Percentiles rank a stretch among this genome's conserved stretches.
Evolutionary conservation across 2,113 vertebrate genomes (phyloP).

Genomic region (Zonotrichia leucophrys): DNA sequence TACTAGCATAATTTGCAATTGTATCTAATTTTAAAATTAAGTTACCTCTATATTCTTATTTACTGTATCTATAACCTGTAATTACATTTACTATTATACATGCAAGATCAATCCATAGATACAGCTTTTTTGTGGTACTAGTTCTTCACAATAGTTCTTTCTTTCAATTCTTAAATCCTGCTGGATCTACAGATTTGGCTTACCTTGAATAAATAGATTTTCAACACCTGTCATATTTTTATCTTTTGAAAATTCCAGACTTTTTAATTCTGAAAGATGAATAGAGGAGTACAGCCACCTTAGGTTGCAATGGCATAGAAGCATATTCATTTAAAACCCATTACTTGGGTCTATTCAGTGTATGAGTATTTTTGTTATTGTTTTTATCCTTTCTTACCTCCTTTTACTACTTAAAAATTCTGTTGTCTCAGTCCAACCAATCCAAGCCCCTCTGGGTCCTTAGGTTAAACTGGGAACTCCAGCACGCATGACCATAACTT

Average conservation of each 20-base stretch:
- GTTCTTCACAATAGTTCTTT: neutral
- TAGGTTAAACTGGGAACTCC: neutral
- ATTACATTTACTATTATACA: neutral
- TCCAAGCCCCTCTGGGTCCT: neutral
- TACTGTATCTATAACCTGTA: neutral
- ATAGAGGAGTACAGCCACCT: neutral
- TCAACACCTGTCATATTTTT: neutral
- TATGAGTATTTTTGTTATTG: neutral
- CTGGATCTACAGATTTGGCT: neutral
- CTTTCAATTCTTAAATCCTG: neutral
- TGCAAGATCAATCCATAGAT: neutral
- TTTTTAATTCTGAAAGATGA: neutral
- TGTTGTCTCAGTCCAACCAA: neutral
- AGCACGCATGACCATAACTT: neutral
- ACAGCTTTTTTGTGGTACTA: neutral
- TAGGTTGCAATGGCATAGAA: neutral
- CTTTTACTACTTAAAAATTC: neutral
- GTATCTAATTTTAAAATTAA: neutral
- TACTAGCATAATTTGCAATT: neutral
- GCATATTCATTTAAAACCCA: neutral
- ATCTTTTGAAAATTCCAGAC: neutral
- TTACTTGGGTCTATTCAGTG: accelerated
- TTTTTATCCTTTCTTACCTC: neutral
- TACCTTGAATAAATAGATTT: neutral
- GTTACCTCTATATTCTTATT: neutral